Conservation (phyloP, 2,797 vertebrate species). For the Mycteria americana region DNA sequence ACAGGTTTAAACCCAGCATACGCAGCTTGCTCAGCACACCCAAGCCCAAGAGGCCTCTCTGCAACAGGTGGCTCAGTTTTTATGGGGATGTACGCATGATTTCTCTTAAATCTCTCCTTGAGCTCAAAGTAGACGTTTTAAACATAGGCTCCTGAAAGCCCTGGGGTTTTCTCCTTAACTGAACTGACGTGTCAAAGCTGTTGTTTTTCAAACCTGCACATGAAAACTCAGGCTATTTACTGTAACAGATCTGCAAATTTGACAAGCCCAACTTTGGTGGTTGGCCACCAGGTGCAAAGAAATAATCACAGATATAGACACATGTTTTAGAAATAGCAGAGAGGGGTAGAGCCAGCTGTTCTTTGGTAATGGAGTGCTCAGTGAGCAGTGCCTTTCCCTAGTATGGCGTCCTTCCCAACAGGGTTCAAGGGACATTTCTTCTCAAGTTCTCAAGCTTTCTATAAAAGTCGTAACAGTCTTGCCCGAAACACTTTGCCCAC, state of each 20-base stretch:
- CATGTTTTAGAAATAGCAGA: rapidly evolving
- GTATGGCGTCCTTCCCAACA: background rate
- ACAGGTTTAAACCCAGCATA: background rate
- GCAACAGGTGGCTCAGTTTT: background rate
- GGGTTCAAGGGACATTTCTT: background rate
- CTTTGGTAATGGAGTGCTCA: background rate
- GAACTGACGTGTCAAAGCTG: background rate
- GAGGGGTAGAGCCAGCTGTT: rapidly evolving
- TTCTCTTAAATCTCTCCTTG: background rate
- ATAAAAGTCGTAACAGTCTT: background rate
- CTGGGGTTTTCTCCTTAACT: background rate
- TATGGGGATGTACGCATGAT: rapidly evolving
- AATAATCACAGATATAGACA: background rate
- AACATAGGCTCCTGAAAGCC: background rate
- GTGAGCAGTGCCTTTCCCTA: background rate
- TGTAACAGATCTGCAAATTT: background rate
- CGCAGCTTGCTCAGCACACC: background rate
- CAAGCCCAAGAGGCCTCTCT: background rate
- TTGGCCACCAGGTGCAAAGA: background rate
- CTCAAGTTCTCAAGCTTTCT: background rate
- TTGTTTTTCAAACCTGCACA: background rate
- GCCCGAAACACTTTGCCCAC: background rate
- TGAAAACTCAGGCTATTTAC: background rate
- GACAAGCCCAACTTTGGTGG: background rate
- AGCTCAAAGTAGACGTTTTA: background rate